Base-by-base conservation (phyloP, 2,797 vertebrate species). In the Phataginus tetradactyla region DNA sequence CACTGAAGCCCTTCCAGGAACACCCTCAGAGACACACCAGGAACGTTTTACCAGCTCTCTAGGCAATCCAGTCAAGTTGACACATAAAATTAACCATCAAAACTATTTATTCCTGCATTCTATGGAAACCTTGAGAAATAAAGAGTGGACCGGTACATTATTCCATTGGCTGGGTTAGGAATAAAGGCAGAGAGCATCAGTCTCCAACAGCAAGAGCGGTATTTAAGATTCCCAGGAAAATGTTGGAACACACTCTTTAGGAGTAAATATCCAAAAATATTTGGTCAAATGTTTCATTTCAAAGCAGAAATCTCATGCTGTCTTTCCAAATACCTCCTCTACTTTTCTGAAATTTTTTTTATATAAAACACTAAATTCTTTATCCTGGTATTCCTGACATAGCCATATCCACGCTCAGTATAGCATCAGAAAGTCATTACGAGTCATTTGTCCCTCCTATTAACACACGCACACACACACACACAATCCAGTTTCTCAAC, bases 311-410 rank as follows among this genome's bases (percentile, higher is more conserved):
- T 80, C 9, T 71, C 39, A 42, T 4, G 3, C 12, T 80, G 18
- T 29, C 13, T 86, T 81, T 23, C 11, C 9, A 78, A 91, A 72
- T 11, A 94, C 8, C 17, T 61, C 34, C 8, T 57, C 17, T 59
- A 64, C 11, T 81, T 77, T 93, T 91, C 21, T 72, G 29, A 79
- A 64, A 59, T 34, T 13, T 55, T 15, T 80, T 84, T 94, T 45
- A 61, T 4, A 34, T 6, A 85, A 5, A 39, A 71, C 10, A 5
- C 32, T 10, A 55, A 12, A 53, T 71, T 45, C 4, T 84, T 34
- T 23, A 7, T 66, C n/a, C 27, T 21, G 21, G 42, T 63, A 32
- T 81, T 85, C 23, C 45, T 63, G 10, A 90, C 42, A 5, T 14
- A 78, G 32, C 25, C 34, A 64, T n/a, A 20, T 10, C 37, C 20